phyloP scores from a whole-genome alignment of 2,888 invertebrate species.

The Sericinus montela region DNA sequence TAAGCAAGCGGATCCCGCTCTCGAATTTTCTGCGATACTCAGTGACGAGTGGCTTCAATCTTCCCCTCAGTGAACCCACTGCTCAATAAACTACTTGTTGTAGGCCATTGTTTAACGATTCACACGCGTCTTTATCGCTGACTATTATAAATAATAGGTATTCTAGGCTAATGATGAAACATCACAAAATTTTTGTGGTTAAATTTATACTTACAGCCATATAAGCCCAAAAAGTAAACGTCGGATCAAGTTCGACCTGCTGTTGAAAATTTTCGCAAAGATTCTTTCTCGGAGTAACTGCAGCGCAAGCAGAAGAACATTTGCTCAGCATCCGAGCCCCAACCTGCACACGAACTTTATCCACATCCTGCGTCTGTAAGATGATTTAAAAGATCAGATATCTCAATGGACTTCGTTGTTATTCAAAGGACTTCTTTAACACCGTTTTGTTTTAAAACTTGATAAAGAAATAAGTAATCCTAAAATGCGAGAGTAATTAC shows the following conservation, averaged over 20 bases:
- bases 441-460: too few relatives aligned
- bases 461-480: too few relatives aligned
- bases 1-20: conserved; percentile 31
- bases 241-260: conserved; percentile 80
- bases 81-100: conserved; percentile 18
- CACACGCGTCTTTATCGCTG: not conserved
- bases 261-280: conserved; percentile 81
- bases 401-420: too few relatives aligned
- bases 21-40: conserved; percentile 70
- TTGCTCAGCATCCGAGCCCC: conserved; percentile 52
- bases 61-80: conserved; percentile 55
- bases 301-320: conserved; percentile 81
- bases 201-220: conserved; percentile 71
- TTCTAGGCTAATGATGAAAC: not conserved
- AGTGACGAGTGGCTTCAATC: conserved; percentile 63
- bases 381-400: too few relatives aligned
- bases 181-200: not conserved
- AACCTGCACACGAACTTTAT: conserved; percentile 43
- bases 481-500: too few relatives aligned
- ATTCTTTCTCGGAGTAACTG: conserved; percentile 73
- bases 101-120: not conserved
- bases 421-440: too few relatives aligned
- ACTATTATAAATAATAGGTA: not conserved
- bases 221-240: conserved; percentile 86
- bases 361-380: conserved; percentile 5